A percentile compares a stretch with the other conserved stretches of the same genome.
Evolutionary conservation across 2,888 invertebrate genomes (phyloP).

Genomic region (Myathropa florea): DNA sequence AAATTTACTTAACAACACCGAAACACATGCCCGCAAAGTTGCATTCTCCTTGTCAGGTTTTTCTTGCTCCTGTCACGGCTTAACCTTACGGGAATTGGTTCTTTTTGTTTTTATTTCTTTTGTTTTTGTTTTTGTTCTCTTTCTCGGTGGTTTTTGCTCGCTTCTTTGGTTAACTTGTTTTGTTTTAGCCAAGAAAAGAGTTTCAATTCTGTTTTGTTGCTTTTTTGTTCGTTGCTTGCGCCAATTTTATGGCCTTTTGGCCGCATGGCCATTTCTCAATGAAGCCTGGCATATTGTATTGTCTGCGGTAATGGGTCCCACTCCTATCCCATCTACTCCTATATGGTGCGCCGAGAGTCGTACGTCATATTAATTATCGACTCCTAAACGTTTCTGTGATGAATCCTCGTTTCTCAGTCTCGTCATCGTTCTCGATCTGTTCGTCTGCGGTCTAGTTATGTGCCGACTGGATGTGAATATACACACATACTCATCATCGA

Average conservation of each 20-base stretch:
- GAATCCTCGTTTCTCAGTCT: constrained; percentile 32
- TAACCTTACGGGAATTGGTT: constrained; percentile 64
- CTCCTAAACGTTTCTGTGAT: constrained; percentile 48
- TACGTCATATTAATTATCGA: constrained; percentile 67
- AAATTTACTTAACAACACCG: constrained; percentile 74
- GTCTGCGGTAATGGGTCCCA: constrained; percentile 30
- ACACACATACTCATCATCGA: not conserved
- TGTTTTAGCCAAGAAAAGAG: constrained; percentile 15
- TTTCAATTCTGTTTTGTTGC: not conserved
- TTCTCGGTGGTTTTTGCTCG: constrained; percentile 19
- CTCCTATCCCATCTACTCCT: not conserved
- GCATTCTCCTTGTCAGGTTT: constrained; percentile 71
- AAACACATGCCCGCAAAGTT: constrained; percentile 69
- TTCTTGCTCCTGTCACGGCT: constrained; percentile 71
- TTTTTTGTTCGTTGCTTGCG: constrained; percentile 27
- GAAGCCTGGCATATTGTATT: constrained; percentile 47
- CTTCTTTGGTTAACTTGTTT: constrained; percentile 33
- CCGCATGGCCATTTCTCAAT: constrained; percentile 62
- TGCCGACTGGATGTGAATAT: not conserved
- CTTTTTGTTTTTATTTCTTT: constrained; percentile 3
- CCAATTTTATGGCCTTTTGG: constrained; percentile 63
- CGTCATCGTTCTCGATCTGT: not conserved
- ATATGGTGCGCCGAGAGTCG: constrained; percentile 13
- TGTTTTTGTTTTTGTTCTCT: constrained; percentile 6
- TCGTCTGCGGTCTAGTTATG: not conserved